These are phyloP conservation scores for Noctua fimbriata DNA, from an alignment of 2,888 invertebrate species.

Conservation along the genomic window DNA sequence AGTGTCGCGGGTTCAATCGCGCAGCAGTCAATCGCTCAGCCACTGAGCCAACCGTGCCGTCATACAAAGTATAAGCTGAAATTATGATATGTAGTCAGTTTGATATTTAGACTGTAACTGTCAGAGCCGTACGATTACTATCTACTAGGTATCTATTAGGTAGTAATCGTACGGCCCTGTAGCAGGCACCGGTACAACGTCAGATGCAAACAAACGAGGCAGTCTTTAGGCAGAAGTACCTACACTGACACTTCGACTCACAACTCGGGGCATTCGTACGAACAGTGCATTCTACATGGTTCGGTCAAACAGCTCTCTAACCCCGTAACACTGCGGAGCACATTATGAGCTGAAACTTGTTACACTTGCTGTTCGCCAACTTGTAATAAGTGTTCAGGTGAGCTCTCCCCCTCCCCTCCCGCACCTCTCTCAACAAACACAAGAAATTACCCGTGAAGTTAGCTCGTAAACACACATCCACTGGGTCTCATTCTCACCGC, in stretches of 20 bases:
- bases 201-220: not conserved
- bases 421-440: conserved; percentile 20
- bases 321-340: not conserved
- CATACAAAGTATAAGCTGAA: not conserved
- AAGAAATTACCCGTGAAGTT: conserved; percentile 35
- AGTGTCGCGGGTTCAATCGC: no score
- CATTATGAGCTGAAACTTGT: conserved; percentile 1
- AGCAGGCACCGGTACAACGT: not conserved
- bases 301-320: not conserved
- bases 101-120: not conserved
- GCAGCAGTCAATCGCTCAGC: no score
- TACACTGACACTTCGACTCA: not conserved
- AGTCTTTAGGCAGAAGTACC: not conserved
- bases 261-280: not conserved
- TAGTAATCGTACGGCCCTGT: no score
- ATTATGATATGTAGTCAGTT: not conserved
- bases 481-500: conserved; percentile 17
- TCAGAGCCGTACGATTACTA: not conserved
- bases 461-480: conserved; percentile 25
- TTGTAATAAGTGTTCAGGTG: conserved; percentile 34
- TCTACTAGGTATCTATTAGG: no score
- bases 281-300: not conserved
- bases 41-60: no score
- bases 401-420: not conserved
- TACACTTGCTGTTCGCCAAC: conserved; percentile 12